Base-by-base conservation (phyloP, 2,113 vertebrate genomes). In the Ciconia boyciana region DNA sequence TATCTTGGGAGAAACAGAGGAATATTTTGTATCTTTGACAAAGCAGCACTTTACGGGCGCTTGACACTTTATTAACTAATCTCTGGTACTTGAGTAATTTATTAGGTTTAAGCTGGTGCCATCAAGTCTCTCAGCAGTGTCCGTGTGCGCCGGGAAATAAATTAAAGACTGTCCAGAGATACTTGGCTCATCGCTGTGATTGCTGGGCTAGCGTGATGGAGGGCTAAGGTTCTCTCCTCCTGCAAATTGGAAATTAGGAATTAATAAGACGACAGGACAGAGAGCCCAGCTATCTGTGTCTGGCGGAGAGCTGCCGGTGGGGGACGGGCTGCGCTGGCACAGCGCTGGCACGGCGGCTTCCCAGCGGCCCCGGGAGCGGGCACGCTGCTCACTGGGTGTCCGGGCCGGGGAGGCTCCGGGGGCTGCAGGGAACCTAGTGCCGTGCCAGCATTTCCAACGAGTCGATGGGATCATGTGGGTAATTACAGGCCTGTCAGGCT, bases 91-190 rank as follows among this genome's bases (percentile, higher is more conserved):
- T 97, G 97, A 98, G 98, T 97, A 97, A 98, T 98, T 98, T 98
- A 98, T 98, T 98, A 97, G 96, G 97, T 98, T 98, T 98, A 98
- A 98, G 96, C 97, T 97, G 98, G 98, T 98, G 97, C 97, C 97
- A 98, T 98, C 97, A 94, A 97, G 97, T 97, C 97, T 98, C 98
- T 97, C 97, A 92, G 98, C 94, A 97, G 97, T 95, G 97, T 97
- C 97, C 74, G 86, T 14, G 94, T 96, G 95, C 71, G 34, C 97
- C 60, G 96, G 97, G 97, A 98, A 98, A 98, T 97, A 98, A 98
- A 98, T 98, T 97, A 98, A 97, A 98, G 97, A 96, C 97, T 98
- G 98, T 97, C 97, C 97, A 97, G 97, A 98, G 97, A 97, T 95
- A 92, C 97, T 97, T 97, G 97, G 97, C 95, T 98, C 97, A 92